Conservation (phyloP, 2,797 vertebrate genomes). For the Manis crassicaudata region DNA sequence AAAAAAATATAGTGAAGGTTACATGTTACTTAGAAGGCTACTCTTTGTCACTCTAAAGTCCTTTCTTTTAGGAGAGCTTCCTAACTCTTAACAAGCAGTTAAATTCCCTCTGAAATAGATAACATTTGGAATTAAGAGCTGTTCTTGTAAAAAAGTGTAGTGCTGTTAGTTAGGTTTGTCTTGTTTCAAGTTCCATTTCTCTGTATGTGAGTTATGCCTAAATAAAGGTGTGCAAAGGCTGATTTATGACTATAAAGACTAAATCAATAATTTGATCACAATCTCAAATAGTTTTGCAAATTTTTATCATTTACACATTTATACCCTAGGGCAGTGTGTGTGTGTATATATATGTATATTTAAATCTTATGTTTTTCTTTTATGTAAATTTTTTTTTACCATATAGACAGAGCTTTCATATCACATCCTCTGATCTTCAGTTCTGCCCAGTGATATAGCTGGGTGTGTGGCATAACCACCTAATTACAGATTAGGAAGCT, state of each 20-base stretch:
- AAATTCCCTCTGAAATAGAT: background rate
- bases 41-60: background rate
- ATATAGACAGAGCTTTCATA: background rate
- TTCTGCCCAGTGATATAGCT: background rate
- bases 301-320: background rate
- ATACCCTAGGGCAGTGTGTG: background rate
- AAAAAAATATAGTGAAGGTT: background rate
- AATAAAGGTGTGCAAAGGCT: background rate
- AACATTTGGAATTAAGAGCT: slow-evolving; percentile 11
- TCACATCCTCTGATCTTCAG: background rate
- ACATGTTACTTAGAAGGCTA: background rate
- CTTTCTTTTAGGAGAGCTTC: slow-evolving; percentile 1
- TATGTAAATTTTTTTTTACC: background rate
- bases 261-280: background rate
- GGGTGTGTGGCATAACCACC: background rate
- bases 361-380: background rate
- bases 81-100: background rate
- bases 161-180: background rate
- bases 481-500: background rate
- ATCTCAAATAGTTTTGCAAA: background rate
- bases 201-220: background rate
- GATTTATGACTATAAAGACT: background rate
- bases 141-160: background rate
- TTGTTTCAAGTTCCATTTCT: slow-evolving; percentile 1
- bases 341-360: background rate